Conservation (phyloP, 2,113 vertebrate genomes). For the Philantomba maxwellii region DNA sequence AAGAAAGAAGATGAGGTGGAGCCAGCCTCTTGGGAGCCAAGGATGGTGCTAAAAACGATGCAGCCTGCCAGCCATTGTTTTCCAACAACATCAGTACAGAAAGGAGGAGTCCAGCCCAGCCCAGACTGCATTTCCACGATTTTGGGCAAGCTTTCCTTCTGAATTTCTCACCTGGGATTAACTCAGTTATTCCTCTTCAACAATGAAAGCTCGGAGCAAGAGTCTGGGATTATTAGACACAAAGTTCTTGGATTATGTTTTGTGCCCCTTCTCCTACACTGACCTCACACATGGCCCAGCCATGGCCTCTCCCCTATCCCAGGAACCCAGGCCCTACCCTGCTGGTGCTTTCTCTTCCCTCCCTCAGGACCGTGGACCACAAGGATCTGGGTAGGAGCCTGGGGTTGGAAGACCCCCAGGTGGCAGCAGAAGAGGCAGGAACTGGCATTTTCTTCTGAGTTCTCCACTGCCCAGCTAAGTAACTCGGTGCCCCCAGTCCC, state of each 20-base stretch:
- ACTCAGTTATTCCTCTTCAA: not conserved
- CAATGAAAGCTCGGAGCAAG: not conserved
- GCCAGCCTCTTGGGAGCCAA: not conserved
- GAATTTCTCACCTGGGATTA: not conserved
- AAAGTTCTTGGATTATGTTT: not conserved
- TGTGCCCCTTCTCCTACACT: not conserved
- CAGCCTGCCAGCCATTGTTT: not conserved
- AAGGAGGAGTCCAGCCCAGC: not conserved
- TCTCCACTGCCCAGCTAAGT: not conserved
- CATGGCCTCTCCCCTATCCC: not conserved
- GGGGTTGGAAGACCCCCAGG: not conserved
- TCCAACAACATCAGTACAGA: not conserved
- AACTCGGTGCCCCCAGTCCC: not conserved
- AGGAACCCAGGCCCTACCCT: not conserved
- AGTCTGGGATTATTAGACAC: not conserved
- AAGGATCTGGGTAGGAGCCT: not conserved
- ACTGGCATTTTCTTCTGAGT: not conserved
- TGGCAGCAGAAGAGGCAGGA: not conserved
- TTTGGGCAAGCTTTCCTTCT: not conserved
- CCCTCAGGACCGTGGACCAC: not conserved
- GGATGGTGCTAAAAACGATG: not conserved
- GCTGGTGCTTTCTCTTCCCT: not conserved
- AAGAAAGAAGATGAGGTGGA: not conserved
- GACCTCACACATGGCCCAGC: not conserved
- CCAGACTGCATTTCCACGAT: not conserved